phyloP scores from a whole-genome alignment of 1,140 invertebrate species.

The Tetraneura akinire region DNA sequence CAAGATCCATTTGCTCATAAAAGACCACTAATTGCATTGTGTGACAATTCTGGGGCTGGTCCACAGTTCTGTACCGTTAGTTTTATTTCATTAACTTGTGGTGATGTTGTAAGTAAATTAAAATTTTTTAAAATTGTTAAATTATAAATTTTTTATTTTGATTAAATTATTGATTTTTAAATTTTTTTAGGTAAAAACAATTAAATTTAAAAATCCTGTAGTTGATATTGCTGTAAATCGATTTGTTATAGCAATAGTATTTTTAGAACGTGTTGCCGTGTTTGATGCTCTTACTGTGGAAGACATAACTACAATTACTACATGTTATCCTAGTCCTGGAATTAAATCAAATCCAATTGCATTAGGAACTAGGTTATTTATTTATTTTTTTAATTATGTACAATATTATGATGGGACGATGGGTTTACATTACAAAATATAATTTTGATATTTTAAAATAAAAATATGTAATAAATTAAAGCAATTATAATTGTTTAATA shows the following conservation, averaged over 20 bases:
- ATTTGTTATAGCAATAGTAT: conserved; percentile 80
- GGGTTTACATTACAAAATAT: too few species aligned
- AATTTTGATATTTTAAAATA: too few species aligned
- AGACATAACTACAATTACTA: conserved; percentile 82
- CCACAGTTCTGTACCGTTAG: conserved; percentile 83
- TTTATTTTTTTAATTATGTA: not conserved
- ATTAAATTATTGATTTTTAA: conserved; percentile 10
- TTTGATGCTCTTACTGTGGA: conserved; percentile 87
- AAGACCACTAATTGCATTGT: conserved; percentile 83
- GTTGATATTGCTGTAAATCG: conserved; percentile 84
- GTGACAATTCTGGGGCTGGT: conserved; percentile 78
- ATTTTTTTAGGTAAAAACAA: conserved; percentile 70
- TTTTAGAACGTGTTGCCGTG: conserved; percentile 85
- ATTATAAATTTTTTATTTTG: not conserved
- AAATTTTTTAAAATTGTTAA: not conserved
- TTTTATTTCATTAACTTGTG: conserved; percentile 86
- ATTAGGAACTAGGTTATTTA: conserved; percentile 69
- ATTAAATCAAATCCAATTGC: conserved; percentile 86
- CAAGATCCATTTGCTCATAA: conserved; percentile 72
- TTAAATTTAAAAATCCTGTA: conserved; percentile 90
- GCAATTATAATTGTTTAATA: too few species aligned
- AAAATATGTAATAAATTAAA: too few species aligned
- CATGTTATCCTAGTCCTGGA: conserved; percentile 85
- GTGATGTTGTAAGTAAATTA: conserved; percentile 72
- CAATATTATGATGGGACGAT: too few species aligned